Evolutionary conservation across 2,888 invertebrate genomes (phyloP), one percentile per base, ranked within the genome.

Genomic region (Lithosia quadra): DNA sequence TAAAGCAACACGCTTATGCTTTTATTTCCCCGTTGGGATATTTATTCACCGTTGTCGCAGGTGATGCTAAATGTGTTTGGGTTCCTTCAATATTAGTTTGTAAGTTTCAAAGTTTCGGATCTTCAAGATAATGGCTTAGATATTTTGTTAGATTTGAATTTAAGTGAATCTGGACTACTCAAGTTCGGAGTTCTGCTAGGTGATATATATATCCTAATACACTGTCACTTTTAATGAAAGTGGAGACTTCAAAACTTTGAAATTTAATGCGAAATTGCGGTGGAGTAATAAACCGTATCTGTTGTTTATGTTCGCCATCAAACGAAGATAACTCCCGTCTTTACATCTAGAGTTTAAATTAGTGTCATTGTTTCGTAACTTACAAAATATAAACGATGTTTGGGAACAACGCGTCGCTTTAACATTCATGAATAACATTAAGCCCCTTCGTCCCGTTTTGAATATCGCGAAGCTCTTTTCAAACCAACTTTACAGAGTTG

Each of bases 391-490:
- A 90, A 91, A 91, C 89, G 90, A 91, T 92, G 89, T 92, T 91
- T 91, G 91, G 90, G 90, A 91, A 90, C 90, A 88, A 86, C 88
- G 88, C 88, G 87, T 84, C 86, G 89, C 89, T 91, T 91, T 88
- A 91, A 89, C 91, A 91, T 93, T 93, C 92, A 93, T 93, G 93
- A 93, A 94, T 93, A 93, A 86, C 90, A 92, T 93, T 92, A 93
- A 90, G 86, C 86, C 87, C 86, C 87, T 90, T 91, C 71, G 75
- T 73, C 88, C 88, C 88, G 89, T 90, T 92, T 91, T 91, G 91
- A 92, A 92, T 93, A 92, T 87, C 74, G 76, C 73, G 76, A 76
- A 81, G 74, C 80, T 79, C 77, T 76, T 81, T 77, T 75, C 76
- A 77, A 81, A 81, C 81, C 84, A 87, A 91, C 88, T 88, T 88